phyloP scores from a whole-genome alignment of 2,888 invertebrate species.

The Boloria selene region DNA sequence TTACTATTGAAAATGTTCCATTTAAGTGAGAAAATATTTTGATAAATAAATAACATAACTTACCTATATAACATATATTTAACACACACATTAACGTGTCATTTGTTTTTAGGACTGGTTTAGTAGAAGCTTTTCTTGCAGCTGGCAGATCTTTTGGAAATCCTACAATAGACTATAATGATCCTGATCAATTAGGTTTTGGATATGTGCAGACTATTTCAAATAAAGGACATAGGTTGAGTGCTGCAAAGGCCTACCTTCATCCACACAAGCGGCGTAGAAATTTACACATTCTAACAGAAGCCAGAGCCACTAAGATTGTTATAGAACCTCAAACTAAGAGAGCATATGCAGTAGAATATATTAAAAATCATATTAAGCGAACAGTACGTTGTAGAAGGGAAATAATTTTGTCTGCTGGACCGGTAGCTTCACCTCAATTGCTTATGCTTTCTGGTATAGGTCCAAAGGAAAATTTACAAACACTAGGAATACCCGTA shows the following conservation, averaged over 20 bases:
- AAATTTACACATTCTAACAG: constrained; percentile 83
- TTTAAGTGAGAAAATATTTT: constrained; percentile 64
- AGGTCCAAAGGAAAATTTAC: constrained; percentile 82
- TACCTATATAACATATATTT: not conserved
- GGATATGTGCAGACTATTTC: constrained; percentile 78
- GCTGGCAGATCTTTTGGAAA: constrained; percentile 83
- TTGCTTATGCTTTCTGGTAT: constrained; percentile 94
- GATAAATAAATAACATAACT: constrained; percentile 24
- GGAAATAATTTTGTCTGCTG: constrained; percentile 93
- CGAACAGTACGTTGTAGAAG: constrained; percentile 84
- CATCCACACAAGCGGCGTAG: constrained; percentile 82
- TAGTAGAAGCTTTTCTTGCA: constrained; percentile 81
- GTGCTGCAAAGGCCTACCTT: constrained; percentile 86
- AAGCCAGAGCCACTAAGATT: constrained; percentile 68
- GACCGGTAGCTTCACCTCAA: constrained; percentile 94
- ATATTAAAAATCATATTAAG: constrained; percentile 78
- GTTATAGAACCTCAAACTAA: constrained; percentile 80
- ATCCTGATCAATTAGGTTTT: constrained; percentile 84
- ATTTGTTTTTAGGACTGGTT: constrained; percentile 66
- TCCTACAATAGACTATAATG: constrained; percentile 84
- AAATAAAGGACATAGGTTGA: constrained; percentile 84
- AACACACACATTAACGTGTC: constrained; percentile 20
- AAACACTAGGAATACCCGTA: constrained; percentile 82
- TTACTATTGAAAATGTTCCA: constrained; percentile 84
- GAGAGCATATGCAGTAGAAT: constrained; percentile 86